These are phyloP conservation scores for Gymnobelideus leadbeateri DNA, from an alignment of 2,113 vertebrate species.

Conservation along the genomic window DNA sequence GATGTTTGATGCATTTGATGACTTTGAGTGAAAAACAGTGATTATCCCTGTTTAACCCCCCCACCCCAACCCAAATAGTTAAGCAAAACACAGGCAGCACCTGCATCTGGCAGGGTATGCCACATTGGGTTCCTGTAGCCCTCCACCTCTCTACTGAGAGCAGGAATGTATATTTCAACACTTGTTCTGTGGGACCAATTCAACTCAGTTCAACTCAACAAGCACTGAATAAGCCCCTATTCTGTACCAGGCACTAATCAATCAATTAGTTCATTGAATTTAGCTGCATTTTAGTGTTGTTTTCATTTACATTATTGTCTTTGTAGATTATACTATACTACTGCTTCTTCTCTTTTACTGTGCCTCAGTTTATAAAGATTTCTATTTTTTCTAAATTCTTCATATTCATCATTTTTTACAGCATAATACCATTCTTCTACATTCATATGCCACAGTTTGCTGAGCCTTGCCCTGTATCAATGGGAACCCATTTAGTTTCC, in stretches of 20 bases:
- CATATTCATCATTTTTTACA: not conserved
- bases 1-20: not conserved
- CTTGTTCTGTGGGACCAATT: not conserved
- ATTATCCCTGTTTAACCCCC: not conserved
- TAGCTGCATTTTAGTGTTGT: not conserved
- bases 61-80: not conserved
- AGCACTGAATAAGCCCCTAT: not conserved
- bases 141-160: not conserved
- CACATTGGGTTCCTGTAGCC: not conserved
- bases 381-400: not conserved
- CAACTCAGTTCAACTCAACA: not conserved
- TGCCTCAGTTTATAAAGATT: not conserved
- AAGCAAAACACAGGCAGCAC: not conserved
- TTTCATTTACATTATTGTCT: not conserved
- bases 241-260: not conserved
- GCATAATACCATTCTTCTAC: not conserved
- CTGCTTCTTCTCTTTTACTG: not conserved
- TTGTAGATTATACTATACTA: not conserved
- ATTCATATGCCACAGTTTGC: not conserved
- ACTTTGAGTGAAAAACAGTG: not conserved
- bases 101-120: not conserved
- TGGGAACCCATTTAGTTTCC: not conserved
- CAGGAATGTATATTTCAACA: not conserved
- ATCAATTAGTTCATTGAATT: not conserved
- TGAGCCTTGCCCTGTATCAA: not conserved